Conservation (phyloP, 2,113 vertebrate species). For the Toxotes chatareus region DNA sequence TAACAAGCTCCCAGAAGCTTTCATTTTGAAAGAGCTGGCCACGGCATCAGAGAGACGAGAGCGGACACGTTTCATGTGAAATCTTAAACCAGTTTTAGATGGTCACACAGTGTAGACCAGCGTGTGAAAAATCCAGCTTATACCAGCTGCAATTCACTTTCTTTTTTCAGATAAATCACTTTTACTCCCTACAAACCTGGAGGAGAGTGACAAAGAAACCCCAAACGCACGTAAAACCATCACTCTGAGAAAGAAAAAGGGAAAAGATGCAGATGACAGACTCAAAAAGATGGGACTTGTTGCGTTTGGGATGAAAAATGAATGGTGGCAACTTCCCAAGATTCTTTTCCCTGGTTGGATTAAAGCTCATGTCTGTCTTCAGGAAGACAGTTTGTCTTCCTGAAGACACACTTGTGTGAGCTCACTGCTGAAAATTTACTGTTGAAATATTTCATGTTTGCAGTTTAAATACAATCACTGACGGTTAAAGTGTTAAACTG, state of each 20-base stretch:
- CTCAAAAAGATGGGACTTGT: not conserved
- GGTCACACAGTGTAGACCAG: constrained; percentile 4
- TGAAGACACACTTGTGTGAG: not conserved
- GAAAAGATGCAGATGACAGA: not conserved
- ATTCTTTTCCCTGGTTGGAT: not conserved
- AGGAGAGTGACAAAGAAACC: not conserved
- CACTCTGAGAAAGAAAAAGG: not conserved
- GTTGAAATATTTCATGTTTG: not conserved
- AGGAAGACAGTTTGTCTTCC: not conserved
- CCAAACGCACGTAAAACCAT: not conserved
- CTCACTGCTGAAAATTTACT: not conserved
- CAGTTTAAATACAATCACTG: not conserved
- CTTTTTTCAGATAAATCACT: not conserved
- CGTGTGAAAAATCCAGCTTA: constrained; percentile 30
- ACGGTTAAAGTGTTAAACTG: not conserved
- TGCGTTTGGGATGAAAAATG: not conserved
- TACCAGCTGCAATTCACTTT: constrained; percentile 18
- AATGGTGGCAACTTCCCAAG: not conserved
- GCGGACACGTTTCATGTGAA: constrained; percentile 30
- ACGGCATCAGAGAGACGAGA: not conserved
- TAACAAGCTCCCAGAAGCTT: not conserved
- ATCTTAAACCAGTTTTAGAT: constrained; percentile 20
- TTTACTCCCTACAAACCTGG: too few relatives aligned
- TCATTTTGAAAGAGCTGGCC: constrained; percentile 2
- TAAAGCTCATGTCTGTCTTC: not conserved